Evolutionary conservation across 2,797 vertebrate genomes (phyloP), one percentile per base, ranked within the genome.

Genomic region (Enteromius mattozi): DNA sequence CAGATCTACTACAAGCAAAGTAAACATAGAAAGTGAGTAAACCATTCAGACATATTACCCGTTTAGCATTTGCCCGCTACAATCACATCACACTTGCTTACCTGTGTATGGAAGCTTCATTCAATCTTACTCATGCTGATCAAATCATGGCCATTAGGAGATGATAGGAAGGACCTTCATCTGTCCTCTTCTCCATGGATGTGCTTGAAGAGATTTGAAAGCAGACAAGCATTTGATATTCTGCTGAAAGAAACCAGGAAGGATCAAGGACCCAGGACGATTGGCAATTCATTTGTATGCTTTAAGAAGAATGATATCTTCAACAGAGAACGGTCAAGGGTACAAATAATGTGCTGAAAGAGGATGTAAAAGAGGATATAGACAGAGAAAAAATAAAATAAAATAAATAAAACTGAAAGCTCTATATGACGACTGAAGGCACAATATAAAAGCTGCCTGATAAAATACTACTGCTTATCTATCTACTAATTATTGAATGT

Each of bases 121-220:
- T 89, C 78, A 88, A 83, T 88, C 83, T 82, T 61, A 87, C 68
- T 82, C 77, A 66, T 81, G 66, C 77, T 87, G 81, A 89, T 89
- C 81, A 85, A 87, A 88, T 87, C 79, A 88, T 35, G 71, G 45
- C 81, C 65, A 80, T 87, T 74, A 72, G 83, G 74, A 88, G 86
- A 88, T 75, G 85, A 87, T 45, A 68, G 47, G 49, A 81, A 80
- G 75, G 86, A 86, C 87, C 87, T 90, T 88, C 79, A 86, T 79
- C 42, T 87, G 79, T 82, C 88, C 81, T 87, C 87, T 61, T 78
- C 70, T 68, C 76, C 81, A 49, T 74, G 77, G 68, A 63, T 42
- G 59, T 24, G 68, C 72, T 69, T 77, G 72, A 81, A 51, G 78
- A 75, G 82, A 70, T 85, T 59, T 59, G 54, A 82, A 65, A 70